These are phyloP conservation scores for Syngnathus rostellatus DNA, from an alignment of 2,797 vertebrate genomes.

Conservation along the genomic window DNA sequence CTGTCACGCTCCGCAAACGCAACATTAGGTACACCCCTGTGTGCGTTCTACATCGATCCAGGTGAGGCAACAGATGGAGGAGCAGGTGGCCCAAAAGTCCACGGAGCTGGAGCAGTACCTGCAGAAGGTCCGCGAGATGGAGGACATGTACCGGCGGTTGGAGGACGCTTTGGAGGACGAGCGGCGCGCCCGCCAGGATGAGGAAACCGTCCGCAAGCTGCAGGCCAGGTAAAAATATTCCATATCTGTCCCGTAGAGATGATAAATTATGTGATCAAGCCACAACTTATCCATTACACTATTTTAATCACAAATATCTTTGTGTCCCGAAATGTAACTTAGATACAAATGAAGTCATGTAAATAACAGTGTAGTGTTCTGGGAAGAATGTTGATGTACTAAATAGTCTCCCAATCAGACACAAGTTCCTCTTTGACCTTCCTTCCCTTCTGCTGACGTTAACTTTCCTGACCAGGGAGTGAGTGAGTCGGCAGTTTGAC, in stretches of 20 bases:
- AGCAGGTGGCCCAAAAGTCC: conserved; percentile 91
- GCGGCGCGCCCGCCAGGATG: conserved; percentile 83
- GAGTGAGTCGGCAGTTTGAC: neutral
- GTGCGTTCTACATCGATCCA: conserved; percentile 32
- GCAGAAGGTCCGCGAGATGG: conserved; percentile 83
- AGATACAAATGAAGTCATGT: neutral
- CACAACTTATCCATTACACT: too few relatives aligned
- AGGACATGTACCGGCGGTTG: conserved; percentile 86
- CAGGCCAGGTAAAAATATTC: conserved; percentile 75
- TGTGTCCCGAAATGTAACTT: too few relatives aligned
- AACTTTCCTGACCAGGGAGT: conserved; percentile 23
- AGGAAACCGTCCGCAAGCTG: conserved; percentile 84
- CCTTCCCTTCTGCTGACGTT: conserved; percentile 65
- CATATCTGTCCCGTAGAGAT: neutral
- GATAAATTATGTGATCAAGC: too few relatives aligned
- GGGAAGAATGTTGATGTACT: neutral
- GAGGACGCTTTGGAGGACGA: conserved; percentile 91
- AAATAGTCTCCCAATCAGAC: conserved; percentile 1
- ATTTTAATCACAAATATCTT: too few relatives aligned
- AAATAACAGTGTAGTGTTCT: neutral
- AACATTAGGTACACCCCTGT: neutral
- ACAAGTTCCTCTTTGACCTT: conserved; percentile 36
- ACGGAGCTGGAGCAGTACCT: conserved; percentile 91
- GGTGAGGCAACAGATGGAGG: conserved; percentile 92
- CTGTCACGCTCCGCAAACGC: neutral